These are phyloP conservation scores for Campoplex nolae DNA, from an alignment of 2,888 invertebrate species.

Conservation along the genomic window DNA sequence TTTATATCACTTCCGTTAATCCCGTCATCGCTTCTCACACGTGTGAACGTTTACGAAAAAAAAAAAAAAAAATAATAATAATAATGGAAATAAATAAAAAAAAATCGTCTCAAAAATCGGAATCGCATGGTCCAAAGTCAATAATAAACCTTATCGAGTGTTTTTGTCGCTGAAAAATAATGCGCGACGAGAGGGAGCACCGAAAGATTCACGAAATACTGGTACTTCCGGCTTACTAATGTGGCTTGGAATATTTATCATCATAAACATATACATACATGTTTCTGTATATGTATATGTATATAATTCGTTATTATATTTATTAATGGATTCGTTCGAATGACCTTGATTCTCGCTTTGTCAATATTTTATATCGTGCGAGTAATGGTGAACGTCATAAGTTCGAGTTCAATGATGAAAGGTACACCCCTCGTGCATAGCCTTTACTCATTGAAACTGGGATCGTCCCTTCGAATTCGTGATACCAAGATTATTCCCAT, in stretches of 20 bases:
- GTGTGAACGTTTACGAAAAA: slow-evolving; percentile 18
- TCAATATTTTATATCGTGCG: slow-evolving; percentile 10
- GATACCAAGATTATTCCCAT: background rate
- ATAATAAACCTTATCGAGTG: slow-evolving; percentile 18
- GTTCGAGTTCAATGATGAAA: background rate
- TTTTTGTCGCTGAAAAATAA: slow-evolving; percentile 24
- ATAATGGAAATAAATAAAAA: background rate
- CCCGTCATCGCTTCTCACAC: slow-evolving; percentile 4
- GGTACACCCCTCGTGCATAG: background rate
- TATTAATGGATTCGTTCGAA: slow-evolving; percentile 46
- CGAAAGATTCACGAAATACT: slow-evolving; percentile 61
- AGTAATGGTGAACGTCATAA: slow-evolving; percentile 13
- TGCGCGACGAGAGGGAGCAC: slow-evolving; percentile 44
- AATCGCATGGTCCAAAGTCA: slow-evolving; percentile 22
- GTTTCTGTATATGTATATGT: slow-evolving; percentile 21
- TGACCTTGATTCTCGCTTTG: slow-evolving; percentile 17
- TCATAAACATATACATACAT: slow-evolving; percentile 54
- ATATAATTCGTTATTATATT: slow-evolving; percentile 54
- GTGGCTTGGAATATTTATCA: slow-evolving; percentile 60
- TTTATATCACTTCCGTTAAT: slow-evolving; percentile 12
- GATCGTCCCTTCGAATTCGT: background rate
- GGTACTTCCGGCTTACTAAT: slow-evolving; percentile 59
- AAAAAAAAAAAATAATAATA: background rate
- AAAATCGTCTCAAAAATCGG: slow-evolving; percentile 24
- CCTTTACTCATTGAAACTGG: background rate